Evolutionary conservation across 2,888 invertebrate genomes (phyloP), one percentile per base, ranked within the genome.

Genomic region (Drosophila niveifrons): DNA sequence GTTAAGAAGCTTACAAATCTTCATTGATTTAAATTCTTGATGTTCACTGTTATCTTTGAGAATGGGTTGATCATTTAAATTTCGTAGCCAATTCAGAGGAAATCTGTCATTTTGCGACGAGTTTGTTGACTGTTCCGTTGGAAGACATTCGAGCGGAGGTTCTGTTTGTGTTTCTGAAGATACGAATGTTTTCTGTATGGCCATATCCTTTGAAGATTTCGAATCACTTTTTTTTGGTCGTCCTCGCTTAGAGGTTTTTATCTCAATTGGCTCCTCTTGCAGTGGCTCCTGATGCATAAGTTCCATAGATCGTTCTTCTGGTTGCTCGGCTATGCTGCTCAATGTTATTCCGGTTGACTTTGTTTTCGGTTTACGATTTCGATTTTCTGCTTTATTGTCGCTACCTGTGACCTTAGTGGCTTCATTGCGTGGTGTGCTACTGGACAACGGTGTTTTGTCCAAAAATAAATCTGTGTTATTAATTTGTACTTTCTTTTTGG

Each of bases 21-120:
- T 61, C 72, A 88, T 71, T 34, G 61, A 41, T 41, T 41, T 15
- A 8, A 48, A 23, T 56, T 31, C 9, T 3, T 1, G 36, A 11
- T 39, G 43, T 31, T 72, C 66, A 31, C 3, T 10, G 29, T 11
- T 11, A 9, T 64, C 51, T 6, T n/a, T 29, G 11, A 4, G 11
- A 1, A 58, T 48, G 4, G 15, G 51, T 43, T 23, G 64, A 29
- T 56, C 51, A 10, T 23, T 69, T 46, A 18, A 72, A 62, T 15
- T 74, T 43, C 64, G 68, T 50, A 67, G 77, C 72, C 46, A 53
- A 70, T 29, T 3, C 36, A 52, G 72, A 9, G 73, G 47, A 46
- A 41, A 66, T 13, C 29, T 3, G 2, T 51, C 28, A 3, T 23
- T 28, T 18, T 36, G 17, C 9, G 23, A 7, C n/a, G 15, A 15